Percentiles rank a stretch among this genome's conserved stretches.
Conservation (phyloP, 2,797 vertebrate genomes). For the Gobio occitaniae region DNA sequence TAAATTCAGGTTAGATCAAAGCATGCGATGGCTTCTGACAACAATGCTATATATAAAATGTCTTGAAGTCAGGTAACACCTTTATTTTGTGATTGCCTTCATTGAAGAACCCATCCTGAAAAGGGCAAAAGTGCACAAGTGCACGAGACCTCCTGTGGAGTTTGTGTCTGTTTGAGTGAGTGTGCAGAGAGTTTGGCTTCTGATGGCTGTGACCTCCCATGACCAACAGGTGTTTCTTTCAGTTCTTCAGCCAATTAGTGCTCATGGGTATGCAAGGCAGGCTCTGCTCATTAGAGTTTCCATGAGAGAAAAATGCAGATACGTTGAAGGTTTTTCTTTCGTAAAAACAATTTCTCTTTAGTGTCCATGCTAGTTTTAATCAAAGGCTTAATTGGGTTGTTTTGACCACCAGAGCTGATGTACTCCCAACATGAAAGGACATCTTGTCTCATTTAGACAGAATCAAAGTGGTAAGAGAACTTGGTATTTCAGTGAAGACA, state of each 20-base stretch:
- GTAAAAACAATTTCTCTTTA: constrained; percentile 40
- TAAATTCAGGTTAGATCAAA: constrained; percentile 20
- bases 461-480: constrained; percentile 26
- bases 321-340: constrained; percentile 31
- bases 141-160: constrained; percentile 46
- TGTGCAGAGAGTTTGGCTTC: constrained; percentile 12
- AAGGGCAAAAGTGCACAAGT: constrained; percentile 53
- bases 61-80: neutral
- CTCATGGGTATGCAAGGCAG: constrained; percentile 60
- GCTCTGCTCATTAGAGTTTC: constrained; percentile 63
- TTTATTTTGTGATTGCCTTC: constrained; percentile 43
- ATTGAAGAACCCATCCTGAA: constrained; percentile 37
- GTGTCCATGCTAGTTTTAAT: constrained; percentile 52
- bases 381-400: constrained; percentile 55
- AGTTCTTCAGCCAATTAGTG: constrained; percentile 65
- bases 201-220: constrained; percentile 46
- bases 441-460: constrained; percentile 45
- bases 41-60: constrained; percentile 9
- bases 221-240: constrained; percentile 62
- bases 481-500: neutral
- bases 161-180: constrained; percentile 47
- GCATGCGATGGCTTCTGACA: neutral
- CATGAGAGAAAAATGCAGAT: constrained; percentile 10
- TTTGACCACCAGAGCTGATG: constrained; percentile 52
- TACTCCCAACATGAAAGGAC: constrained; percentile 50